A percentile compares a stretch with the other conserved stretches of the same genome.
Evolutionary conservation across 1,140 invertebrate genomes (phyloP).

Genomic region (Drosophila athabasca): DNA sequence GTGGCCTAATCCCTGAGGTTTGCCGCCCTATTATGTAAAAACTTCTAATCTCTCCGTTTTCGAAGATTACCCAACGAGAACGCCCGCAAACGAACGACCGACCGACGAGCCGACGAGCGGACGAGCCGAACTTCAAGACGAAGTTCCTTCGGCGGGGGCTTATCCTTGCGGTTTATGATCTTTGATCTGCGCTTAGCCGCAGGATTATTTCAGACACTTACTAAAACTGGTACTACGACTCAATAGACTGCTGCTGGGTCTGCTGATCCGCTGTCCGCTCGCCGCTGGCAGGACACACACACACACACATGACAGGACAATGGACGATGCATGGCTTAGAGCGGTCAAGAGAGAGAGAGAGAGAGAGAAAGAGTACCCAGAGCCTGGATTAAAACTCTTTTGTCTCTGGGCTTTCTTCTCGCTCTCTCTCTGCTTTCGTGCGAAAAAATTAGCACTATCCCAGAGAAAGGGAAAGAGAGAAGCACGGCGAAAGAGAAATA

Average conservation of each 20-base stretch:
- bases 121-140: conserved; percentile 5
- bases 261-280: no score
- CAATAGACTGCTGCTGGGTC: no score
- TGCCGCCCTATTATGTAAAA: conserved; percentile 36
- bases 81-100: not conserved
- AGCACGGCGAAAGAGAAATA: not conserved
- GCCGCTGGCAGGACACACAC: conserved; percentile 3
- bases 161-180: conserved; percentile 73
- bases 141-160: conserved; percentile 30
- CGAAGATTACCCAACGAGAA: conserved; percentile 40
- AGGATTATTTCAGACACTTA: conserved; percentile 76
- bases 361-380: not conserved
- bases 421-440: conserved; percentile 45
- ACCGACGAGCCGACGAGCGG: not conserved
- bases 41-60: conserved; percentile 39
- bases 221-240: conserved; percentile 41
- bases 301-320: conserved; percentile 57
- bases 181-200: conserved; percentile 77
- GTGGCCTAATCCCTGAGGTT: conserved; percentile 35
- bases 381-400: conserved; percentile 69
- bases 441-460: conserved; percentile 66
- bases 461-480: not conserved
- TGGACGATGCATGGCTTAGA: conserved; percentile 45
- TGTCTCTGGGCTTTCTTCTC: conserved; percentile 30
- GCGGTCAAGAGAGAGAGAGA: conserved; percentile 25